Conservation (phyloP, 2,888 invertebrate species). For the Geophilus truncorum region DNA sequence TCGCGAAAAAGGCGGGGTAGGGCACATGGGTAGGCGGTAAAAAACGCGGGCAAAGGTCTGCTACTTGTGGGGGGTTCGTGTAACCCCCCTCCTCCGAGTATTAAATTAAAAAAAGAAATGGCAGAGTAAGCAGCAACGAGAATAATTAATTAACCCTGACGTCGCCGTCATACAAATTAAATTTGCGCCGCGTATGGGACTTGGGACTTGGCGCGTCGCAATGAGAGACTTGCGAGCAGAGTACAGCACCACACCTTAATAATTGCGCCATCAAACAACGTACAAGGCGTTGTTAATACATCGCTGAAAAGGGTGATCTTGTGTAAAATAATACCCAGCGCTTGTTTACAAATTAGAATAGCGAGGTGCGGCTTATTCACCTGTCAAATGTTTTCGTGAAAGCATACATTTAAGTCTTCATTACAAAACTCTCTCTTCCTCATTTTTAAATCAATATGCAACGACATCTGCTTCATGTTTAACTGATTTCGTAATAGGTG, state of each 20-base stretch:
- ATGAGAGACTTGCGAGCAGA: neutral
- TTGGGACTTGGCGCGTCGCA: neutral
- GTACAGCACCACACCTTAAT: neutral
- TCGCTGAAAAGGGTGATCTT: neutral
- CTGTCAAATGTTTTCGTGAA: neutral
- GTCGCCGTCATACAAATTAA: neutral
- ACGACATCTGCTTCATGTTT: neutral
- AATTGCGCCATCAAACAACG: neutral
- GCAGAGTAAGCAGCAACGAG: neutral
- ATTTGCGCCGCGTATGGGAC: neutral
- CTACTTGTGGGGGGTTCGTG: neutral
- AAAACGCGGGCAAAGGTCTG: neutral
- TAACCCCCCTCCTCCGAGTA: neutral
- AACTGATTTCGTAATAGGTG: neutral
- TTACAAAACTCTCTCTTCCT: neutral
- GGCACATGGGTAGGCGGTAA: neutral
- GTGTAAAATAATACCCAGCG: neutral
- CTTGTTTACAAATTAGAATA: slow-evolving; percentile 8
- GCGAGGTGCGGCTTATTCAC: slow-evolving; percentile 1
- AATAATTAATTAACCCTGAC: slow-evolving; percentile 1
- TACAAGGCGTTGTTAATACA: neutral
- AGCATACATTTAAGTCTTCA: slow-evolving; percentile 18
- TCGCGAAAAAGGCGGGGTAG: neutral
- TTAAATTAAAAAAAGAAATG: neutral
- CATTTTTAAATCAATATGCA: neutral